These are phyloP conservation scores for Pseudanteris insignis DNA, from an alignment of 2,888 invertebrate species.

Conservation along the genomic window DNA sequence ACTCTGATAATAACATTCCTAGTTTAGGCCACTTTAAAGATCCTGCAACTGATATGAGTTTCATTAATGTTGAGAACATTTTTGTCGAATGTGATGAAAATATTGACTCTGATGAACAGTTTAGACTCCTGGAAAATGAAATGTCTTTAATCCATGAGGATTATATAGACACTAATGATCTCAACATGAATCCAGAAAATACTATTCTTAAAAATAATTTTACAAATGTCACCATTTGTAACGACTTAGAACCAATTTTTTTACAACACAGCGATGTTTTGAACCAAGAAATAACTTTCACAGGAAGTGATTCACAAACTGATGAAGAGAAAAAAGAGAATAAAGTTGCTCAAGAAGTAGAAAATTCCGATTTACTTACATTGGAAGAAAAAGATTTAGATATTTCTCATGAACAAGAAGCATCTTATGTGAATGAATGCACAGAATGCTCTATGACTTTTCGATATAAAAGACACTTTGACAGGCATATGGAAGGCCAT, in stretches of 20 bases:
- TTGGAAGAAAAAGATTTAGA: not conserved
- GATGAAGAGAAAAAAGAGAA: not conserved
- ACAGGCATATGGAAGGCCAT: slow-evolving; percentile 60
- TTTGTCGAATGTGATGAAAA: slow-evolving; percentile 35
- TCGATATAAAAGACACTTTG: slow-evolving; percentile 57
- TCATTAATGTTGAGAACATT: slow-evolving; percentile 47
- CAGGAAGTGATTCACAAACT: not conserved
- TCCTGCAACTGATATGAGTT: slow-evolving; percentile 42
- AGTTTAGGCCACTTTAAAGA: slow-evolving; percentile 44
- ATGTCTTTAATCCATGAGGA: slow-evolving; percentile 36
- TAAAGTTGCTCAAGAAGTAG: not conserved
- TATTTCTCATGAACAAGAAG: slow-evolving; percentile 2
- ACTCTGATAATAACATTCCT: slow-evolving; percentile 34
- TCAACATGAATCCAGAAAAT: slow-evolving; percentile 20
- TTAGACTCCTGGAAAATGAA: slow-evolving; percentile 30
- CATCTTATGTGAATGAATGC: slow-evolving; percentile 44
- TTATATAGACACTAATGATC: slow-evolving; percentile 21
- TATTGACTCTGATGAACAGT: slow-evolving; percentile 34
- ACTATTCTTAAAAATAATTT: slow-evolving; percentile 15
- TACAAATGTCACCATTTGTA: slow-evolving; percentile 9
- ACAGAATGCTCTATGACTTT: slow-evolving; percentile 58
- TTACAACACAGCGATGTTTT: slow-evolving; percentile 16
- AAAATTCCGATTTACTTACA: too few species aligned
- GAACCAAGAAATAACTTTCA: slow-evolving; percentile 2
- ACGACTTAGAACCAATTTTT: slow-evolving; percentile 31